These are phyloP conservation scores for Lysiphlebus fabarum DNA, from an alignment of 1,140 invertebrate species.

Conservation along the genomic window DNA sequence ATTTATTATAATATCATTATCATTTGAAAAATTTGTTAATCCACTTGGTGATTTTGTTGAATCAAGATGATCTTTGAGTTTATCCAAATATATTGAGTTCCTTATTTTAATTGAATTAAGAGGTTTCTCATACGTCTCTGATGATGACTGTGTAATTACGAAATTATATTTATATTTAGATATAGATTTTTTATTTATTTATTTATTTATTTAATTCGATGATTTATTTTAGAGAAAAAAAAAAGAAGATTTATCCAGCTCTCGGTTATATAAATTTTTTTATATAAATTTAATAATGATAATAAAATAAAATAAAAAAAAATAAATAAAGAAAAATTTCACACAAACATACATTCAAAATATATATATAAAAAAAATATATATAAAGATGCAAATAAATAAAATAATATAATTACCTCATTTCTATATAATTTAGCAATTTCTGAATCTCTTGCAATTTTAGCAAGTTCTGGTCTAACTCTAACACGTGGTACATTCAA, in stretches of 20 bases:
- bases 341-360: too few relatives aligned
- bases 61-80: conserved; percentile 71
- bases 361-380: too few relatives aligned
- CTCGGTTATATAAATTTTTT: too few relatives aligned
- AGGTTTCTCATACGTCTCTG: conserved; percentile 37
- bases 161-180: too few relatives aligned
- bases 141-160: too few relatives aligned
- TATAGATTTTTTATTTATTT: too few relatives aligned
- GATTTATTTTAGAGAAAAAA: too few relatives aligned
- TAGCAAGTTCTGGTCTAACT: conserved; percentile 48
- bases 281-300: too few relatives aligned
- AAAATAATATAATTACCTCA: conserved; percentile 40
- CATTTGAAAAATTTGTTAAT: conserved; percentile 30
- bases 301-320: too few relatives aligned
- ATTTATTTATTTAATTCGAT: too few relatives aligned
- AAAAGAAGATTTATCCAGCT: too few relatives aligned
- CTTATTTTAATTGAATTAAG: conserved; percentile 61
- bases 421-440: conserved; percentile 50
- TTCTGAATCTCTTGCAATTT: conserved; percentile 59
- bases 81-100: conserved; percentile 77
- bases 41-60: conserved; percentile 50
- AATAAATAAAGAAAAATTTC: too few relatives aligned
- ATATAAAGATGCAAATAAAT: background rate
- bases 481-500: conserved; percentile 46
- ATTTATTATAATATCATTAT: conserved; percentile 32